A percentile compares a stretch with the other conserved stretches of the same genome.
Conservation (phyloP, 23 tunicate species). For the Clavelina lepadiformis region DNA sequence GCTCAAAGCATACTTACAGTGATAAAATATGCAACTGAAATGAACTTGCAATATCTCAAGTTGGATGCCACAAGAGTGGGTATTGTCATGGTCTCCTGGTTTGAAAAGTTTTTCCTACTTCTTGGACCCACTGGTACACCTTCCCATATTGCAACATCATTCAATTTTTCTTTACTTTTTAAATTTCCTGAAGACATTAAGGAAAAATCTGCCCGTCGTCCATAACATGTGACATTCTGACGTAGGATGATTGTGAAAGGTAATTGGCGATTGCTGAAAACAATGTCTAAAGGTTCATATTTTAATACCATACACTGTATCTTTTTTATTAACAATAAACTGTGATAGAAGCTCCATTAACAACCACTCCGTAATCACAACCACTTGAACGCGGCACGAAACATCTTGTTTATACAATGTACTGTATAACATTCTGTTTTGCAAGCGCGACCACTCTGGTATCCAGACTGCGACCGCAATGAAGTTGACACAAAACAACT, state of each 20-base stretch:
- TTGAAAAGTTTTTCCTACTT: slow-evolving; percentile 11
- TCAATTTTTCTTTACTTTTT: slow-evolving; percentile 21
- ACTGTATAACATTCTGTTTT: too few relatives aligned
- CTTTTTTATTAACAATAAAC: too few relatives aligned
- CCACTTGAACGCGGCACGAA: too few relatives aligned
- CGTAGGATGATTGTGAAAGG: slow-evolving; percentile 12
- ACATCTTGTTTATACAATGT: too few relatives aligned
- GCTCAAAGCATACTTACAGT: background rate
- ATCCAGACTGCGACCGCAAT: too few relatives aligned
- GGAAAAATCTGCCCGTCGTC: slow-evolving; percentile 28
- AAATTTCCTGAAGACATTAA: slow-evolving; percentile 31
- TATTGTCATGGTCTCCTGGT: slow-evolving; percentile 16
- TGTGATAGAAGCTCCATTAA: too few relatives aligned
- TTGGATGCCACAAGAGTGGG: slow-evolving; percentile 33
- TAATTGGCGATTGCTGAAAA: background rate
- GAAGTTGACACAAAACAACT: too few relatives aligned
- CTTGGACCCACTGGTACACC: background rate
- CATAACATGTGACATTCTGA: slow-evolving; percentile 31
- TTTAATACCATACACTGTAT: background rate
- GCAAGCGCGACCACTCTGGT: too few relatives aligned
- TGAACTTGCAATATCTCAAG: slow-evolving; percentile 26
- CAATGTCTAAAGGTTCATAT: background rate
- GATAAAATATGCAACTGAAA: background rate
- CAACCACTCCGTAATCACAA: too few relatives aligned
- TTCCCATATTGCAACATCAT: slow-evolving; percentile 14